Conservation (phyloP, 2,888 invertebrate species). For the Drosophila vallismaia region DNA sequence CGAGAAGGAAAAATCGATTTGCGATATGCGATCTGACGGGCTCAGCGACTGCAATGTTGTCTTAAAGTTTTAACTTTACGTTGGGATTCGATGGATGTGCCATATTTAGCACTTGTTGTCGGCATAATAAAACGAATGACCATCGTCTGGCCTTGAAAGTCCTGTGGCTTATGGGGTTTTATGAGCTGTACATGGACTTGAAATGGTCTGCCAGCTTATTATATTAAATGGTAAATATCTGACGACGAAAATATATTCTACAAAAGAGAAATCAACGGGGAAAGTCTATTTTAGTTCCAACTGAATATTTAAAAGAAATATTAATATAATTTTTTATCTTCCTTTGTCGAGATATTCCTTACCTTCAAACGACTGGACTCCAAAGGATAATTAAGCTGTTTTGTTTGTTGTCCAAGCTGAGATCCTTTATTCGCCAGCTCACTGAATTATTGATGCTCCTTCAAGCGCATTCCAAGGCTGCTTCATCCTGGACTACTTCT, state of each 20-base stretch:
- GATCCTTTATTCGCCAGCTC: background rate
- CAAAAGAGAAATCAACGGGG: background rate
- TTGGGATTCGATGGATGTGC: slow-evolving; percentile 22
- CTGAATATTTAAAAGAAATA: too few relatives aligned
- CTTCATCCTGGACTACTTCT: slow-evolving; percentile 9
- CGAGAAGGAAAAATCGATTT: slow-evolving; percentile 50
- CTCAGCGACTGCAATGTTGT: slow-evolving; percentile 8
- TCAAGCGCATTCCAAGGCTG: slow-evolving; percentile 25
- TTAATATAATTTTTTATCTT: too few relatives aligned
- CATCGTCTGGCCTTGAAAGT: slow-evolving; percentile 1
- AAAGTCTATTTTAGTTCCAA: background rate
- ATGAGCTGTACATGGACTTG: background rate
- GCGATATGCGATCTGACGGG: slow-evolving; percentile 29
- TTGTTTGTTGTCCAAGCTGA: slow-evolving; percentile 12
- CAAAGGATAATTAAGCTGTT: background rate
- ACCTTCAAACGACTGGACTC: background rate
- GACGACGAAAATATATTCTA: background rate
- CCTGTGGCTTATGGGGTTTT: background rate
- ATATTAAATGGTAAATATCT: background rate
- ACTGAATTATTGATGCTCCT: slow-evolving; percentile 30
- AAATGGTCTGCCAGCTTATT: background rate
- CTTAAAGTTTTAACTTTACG: slow-evolving; percentile 41
- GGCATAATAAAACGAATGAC: slow-evolving; percentile 10
- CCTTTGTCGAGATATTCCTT: too few relatives aligned
- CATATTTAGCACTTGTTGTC: slow-evolving; percentile 49